These are phyloP conservation scores for Philaenus spumarius DNA, from an alignment of 1,140 invertebrate species.

Conservation along the genomic window DNA sequence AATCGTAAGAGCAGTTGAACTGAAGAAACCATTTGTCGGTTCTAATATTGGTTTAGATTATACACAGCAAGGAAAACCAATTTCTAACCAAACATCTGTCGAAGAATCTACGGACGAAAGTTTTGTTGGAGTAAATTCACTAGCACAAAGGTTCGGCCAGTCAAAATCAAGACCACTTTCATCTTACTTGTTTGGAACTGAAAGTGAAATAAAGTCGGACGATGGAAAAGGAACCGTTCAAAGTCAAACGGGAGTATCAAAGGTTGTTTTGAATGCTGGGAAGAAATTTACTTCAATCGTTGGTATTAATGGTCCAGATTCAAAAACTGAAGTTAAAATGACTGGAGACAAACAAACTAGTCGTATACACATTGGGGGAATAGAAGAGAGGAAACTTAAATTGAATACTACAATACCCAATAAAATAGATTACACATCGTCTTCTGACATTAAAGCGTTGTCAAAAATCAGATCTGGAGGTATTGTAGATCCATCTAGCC, in stretches of 20 bases:
- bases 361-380: neutral
- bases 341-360: neutral
- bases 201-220: slow-evolving; percentile 4
- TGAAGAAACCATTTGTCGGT: slow-evolving; percentile 29
- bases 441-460: slow-evolving; percentile 1
- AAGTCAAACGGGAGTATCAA: neutral
- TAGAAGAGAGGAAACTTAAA: no score
- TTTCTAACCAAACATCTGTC: no score
- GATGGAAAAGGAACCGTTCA: neutral
- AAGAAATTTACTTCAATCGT: slow-evolving; percentile 33
- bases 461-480: slow-evolving; percentile 13
- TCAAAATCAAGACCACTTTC: slow-evolving; percentile 14
- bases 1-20: slow-evolving; percentile 32
- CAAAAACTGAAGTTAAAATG: neutral
- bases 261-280: neutral
- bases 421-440: neutral
- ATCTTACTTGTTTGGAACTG: slow-evolving; percentile 17
- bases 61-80: no score
- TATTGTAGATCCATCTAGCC: neutral
- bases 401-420: no score
- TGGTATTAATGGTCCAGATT: slow-evolving; percentile 22
- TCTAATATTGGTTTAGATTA: neutral
- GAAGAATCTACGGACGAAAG: neutral
- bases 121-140: slow-evolving; percentile 13
- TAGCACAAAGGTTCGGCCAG: slow-evolving; percentile 14